Evolutionary conservation across 2,113 vertebrate species (phyloP).

Genomic region (Procapra przewalskii): DNA sequence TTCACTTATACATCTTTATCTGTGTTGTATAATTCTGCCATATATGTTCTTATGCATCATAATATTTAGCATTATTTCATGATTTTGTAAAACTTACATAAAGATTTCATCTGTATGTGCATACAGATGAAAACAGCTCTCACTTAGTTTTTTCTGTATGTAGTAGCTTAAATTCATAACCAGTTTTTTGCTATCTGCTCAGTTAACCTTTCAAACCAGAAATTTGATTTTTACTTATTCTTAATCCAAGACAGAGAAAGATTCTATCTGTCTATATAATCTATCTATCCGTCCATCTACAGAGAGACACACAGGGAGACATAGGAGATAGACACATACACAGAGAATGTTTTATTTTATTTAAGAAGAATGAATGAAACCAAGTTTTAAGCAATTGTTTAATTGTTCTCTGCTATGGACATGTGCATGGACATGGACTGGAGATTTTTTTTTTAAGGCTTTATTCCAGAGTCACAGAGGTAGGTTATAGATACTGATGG

Average conservation of each 20-base stretch:
- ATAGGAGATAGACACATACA: background rate
- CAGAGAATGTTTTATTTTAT: background rate
- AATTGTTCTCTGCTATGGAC: background rate
- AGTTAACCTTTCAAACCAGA: background rate
- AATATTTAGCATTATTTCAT: background rate
- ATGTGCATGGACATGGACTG: background rate
- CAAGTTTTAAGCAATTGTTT: background rate
- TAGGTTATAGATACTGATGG: background rate
- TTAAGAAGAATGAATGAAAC: background rate
- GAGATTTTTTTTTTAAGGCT: background rate
- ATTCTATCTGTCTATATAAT: background rate
- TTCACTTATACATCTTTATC: background rate
- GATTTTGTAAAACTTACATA: background rate
- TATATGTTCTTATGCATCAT: background rate
- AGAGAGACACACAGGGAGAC: background rate
- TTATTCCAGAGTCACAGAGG: background rate
- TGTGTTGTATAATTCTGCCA: background rate
- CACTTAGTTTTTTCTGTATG: background rate
- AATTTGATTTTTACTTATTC: background rate
- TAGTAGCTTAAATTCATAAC: background rate
- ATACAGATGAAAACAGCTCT: background rate
- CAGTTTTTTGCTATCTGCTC: background rate
- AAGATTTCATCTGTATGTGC: background rate
- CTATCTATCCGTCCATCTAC: background rate
- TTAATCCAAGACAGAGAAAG: background rate